Base-by-base conservation (phyloP, 2,113 vertebrate genomes). In the Siphamia tubifer region DNA sequence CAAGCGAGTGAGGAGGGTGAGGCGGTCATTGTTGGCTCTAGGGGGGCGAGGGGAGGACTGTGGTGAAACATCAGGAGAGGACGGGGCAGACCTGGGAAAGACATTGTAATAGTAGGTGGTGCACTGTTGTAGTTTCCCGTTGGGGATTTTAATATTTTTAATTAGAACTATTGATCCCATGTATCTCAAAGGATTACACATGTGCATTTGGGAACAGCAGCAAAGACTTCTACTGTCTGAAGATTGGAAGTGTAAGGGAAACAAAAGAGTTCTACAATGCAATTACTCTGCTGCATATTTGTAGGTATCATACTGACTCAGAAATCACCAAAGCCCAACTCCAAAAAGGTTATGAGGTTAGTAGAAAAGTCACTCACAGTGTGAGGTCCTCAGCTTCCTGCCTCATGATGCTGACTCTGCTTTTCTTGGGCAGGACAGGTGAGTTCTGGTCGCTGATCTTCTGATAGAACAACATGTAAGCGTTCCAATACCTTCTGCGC, bases 401-500 rank as follows among this genome's bases (percentile, higher is more conserved):
- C 13, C 98, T 92, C 80, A 99, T 96, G 17, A 99, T 96, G 5
- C 97, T 99, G 69, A 99, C 98, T 42, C 97, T 64, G 75, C 98
- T 99, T 77, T 99, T 99, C 90, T 99, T 99, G 83, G 98, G 98
- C 16, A 98, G 66, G 12, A 98, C 97, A 0, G 98, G 98, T 0
- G 97, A 99, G 88, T 96, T 98, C 76, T 98, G 96, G 69, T 99
- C 98, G 0, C 96, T 96, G 30, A 96, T 96, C 36, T 96, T 94
- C 87, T 99, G 98, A 87, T 99, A 99, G 79, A 99, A 99, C 45
- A 99, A 89, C 97, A 99, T 99, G 80, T 99, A 99, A 63, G 98
- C 98, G 0, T 99, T 99, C 98, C 98, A 99, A 90, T 99, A 99
- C 23, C 97, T 93, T 40, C 98, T 91, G 8, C 98, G 94, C 23